phyloP scores from a whole-genome alignment of 2,113 vertebrate species.

The Fulica atra region DNA sequence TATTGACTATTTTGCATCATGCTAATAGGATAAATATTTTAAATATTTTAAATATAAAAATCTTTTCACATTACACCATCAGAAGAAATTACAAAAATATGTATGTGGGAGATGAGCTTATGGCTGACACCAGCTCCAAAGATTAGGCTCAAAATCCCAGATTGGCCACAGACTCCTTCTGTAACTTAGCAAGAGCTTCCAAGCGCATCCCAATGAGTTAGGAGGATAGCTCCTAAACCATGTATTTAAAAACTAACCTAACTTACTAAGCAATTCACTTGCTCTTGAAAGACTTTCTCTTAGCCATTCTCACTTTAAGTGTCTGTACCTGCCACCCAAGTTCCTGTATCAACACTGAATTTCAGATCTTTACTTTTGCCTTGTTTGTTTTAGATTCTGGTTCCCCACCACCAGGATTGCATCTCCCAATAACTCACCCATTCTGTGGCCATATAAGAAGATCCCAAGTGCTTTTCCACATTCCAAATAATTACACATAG shows the following conservation, averaged over 20 bases:
- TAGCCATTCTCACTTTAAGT: background rate
- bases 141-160: constrained; percentile 25
- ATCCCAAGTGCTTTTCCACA: background rate
- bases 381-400: background rate
- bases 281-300: background rate
- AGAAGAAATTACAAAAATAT: constrained; percentile 33
- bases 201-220: background rate
- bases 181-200: constrained; percentile 23
- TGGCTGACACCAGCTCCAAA: background rate
- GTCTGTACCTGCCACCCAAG: background rate
- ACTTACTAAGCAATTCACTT: background rate
- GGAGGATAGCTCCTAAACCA: background rate
- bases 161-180: constrained; percentile 2
- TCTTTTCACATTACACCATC: constrained; percentile 15
- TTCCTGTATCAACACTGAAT: background rate
- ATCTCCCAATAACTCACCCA: background rate
- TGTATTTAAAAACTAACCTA: background rate
- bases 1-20: constrained; percentile 58
- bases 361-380: background rate
- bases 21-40: constrained; percentile 63
- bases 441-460: background rate
- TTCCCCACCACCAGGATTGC: background rate
- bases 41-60: constrained; percentile 43
- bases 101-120: constrained; percentile 30
- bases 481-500: background rate